A percentile compares a stretch with the other conserved stretches of the same genome.
These are phyloP conservation scores for Poecile atricapillus DNA, from an alignment of 2,113 vertebrate species.

Conservation along the genomic window DNA sequence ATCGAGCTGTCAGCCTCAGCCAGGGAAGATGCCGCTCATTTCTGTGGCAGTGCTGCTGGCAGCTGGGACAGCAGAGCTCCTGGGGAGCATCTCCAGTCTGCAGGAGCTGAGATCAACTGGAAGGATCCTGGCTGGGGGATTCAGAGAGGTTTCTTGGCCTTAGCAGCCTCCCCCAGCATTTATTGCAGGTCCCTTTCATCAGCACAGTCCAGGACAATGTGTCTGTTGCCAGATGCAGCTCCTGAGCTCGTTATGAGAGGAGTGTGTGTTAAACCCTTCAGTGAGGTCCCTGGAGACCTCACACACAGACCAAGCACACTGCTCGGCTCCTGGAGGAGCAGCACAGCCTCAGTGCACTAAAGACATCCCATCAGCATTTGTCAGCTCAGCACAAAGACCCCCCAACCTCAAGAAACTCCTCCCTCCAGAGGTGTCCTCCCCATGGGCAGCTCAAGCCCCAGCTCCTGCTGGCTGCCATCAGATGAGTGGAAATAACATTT, in stretches of 20 bases:
- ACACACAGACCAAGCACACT: background rate
- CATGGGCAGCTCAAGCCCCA: background rate
- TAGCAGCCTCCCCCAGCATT: background rate
- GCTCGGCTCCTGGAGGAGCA: background rate
- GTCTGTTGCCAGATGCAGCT: background rate
- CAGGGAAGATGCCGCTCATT: background rate
- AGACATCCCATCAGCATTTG: background rate
- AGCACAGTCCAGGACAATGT: background rate
- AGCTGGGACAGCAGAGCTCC: background rate
- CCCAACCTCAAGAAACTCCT: background rate
- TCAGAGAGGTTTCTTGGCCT: background rate
- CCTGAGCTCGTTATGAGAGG: background rate
- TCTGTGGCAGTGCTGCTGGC: background rate
- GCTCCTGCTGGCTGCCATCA: background rate
- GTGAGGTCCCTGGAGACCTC: background rate
- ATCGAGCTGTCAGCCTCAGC: background rate
- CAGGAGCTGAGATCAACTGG: background rate
- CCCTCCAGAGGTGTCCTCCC: fast-evolving
- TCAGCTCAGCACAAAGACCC: background rate
- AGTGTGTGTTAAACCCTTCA: background rate
- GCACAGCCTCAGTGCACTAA: background rate
- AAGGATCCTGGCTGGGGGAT: background rate
- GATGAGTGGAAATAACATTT: background rate
- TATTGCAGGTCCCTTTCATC: background rate
- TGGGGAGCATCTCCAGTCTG: background rate